A percentile compares a stretch with the other conserved stretches of the same genome.
Conservation (phyloP, 92 coral and sea anemone genomes). For the Plumapathes pennacea region DNA sequence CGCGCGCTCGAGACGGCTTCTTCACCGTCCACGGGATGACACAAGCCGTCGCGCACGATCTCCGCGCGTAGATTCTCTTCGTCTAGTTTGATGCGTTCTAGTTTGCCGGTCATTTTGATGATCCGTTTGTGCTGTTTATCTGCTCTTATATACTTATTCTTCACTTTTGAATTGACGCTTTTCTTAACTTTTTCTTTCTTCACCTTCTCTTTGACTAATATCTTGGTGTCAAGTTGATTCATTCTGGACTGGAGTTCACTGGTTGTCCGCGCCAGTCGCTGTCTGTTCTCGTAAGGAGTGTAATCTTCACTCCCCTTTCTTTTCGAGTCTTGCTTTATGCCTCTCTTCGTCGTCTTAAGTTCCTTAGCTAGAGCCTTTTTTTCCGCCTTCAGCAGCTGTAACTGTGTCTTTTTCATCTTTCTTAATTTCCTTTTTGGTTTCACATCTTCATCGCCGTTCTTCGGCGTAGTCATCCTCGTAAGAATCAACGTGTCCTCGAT, state of each 20-base stretch:
- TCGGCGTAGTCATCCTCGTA: background rate
- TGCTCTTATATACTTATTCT: conserved; percentile 55
- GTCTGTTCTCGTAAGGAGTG: conserved; percentile 69
- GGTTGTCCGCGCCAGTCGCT: conserved; percentile 76
- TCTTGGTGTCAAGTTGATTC: conserved; percentile 57
- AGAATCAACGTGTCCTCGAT: too few species aligned
- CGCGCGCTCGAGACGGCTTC: background rate
- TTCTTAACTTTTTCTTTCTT: conserved; percentile 50
- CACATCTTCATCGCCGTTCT: background rate
- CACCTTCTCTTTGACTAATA: conserved; percentile 46
- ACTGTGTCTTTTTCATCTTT: conserved; percentile 40
- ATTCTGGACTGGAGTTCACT: conserved; percentile 73
- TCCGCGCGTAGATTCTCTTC: conserved; percentile 71
- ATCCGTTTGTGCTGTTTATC: conserved; percentile 74
- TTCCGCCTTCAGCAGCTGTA: conserved; percentile 61
- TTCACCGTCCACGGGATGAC: background rate
- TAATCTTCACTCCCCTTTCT: conserved; percentile 51
- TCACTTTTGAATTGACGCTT: conserved; percentile 45
- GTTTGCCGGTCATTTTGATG: conserved; percentile 62
- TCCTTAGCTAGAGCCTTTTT: conserved; percentile 55
- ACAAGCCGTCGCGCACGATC: conserved; percentile 38
- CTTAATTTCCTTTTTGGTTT: conserved; percentile 9
- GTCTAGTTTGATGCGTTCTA: conserved; percentile 67
- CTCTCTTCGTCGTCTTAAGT: conserved; percentile 45
- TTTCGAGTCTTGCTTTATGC: conserved; percentile 63